Percentiles rank a stretch among this genome's conserved stretches.
Evolutionary conservation across 2,797 vertebrate species (phyloP).

Genomic region (Melanogrammus aeglefinus): DNA sequence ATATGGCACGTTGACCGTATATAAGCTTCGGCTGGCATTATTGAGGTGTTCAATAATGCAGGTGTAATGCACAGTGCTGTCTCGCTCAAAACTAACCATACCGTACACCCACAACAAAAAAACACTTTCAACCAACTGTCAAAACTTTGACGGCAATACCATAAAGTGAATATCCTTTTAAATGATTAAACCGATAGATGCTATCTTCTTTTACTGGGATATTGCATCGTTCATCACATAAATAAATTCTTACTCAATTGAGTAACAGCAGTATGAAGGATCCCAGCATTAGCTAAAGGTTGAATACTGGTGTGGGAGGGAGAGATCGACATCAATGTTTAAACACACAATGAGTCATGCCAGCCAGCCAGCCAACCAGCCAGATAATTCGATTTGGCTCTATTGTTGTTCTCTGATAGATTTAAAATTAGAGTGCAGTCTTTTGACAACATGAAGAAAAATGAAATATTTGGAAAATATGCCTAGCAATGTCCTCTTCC

Average conservation of each 20-base stretch:
- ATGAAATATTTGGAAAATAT: neutral
- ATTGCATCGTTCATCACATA: neutral
- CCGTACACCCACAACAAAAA: neutral
- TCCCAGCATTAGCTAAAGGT: neutral
- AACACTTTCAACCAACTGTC: neutral
- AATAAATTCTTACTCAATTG: neutral
- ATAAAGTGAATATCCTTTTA: neutral
- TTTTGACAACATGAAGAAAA: neutral
- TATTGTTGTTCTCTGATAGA: neutral
- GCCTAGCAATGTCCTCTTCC: neutral
- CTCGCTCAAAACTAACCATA: neutral
- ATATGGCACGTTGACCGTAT: neutral
- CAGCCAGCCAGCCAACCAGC: neutral
- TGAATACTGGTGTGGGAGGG: neutral
- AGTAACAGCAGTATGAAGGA: neutral
- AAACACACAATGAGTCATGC: neutral
- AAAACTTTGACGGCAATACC: neutral
- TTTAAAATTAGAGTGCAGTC: neutral
- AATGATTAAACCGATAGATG: neutral
- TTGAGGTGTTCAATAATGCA: constrained; percentile 2
- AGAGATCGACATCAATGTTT: neutral
- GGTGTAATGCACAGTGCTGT: neutral
- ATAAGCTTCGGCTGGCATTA: neutral
- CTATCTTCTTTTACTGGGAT: neutral
- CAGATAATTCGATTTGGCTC: neutral